A percentile compares a stretch with the other conserved stretches of the same genome.
These are phyloP conservation scores for Gymnosoma rotundatum DNA, from an alignment of 2,888 invertebrate genomes.

Conservation along the genomic window DNA sequence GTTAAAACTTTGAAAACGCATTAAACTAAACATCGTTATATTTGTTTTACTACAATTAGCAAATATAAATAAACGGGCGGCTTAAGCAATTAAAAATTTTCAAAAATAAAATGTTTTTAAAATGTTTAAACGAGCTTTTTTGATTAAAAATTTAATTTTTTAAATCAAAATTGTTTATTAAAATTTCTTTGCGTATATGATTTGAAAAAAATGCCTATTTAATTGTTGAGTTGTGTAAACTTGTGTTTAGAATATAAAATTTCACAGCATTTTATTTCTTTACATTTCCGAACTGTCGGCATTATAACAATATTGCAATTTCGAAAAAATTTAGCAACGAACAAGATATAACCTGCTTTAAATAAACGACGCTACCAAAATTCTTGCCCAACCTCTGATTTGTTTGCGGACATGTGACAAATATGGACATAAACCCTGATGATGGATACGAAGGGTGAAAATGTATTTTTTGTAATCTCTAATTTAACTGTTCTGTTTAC, in stretches of 20 bases:
- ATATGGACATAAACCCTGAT: too few relatives aligned
- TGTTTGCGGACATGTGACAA: too few relatives aligned
- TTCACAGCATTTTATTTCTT: background rate
- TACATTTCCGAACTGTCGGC: too few relatives aligned
- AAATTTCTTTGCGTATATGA: conserved; percentile 37
- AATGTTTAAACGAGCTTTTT: conserved; percentile 21
- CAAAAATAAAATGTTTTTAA: conserved; percentile 36
- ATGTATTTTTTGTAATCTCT: too few relatives aligned
- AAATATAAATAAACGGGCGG: conserved; percentile 6
- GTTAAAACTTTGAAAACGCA: conserved; percentile 68
- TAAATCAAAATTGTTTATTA: background rate
- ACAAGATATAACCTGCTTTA: too few relatives aligned
- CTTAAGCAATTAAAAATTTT: conserved; percentile 33
- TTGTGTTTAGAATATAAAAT: background rate
- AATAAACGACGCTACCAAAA: too few relatives aligned
- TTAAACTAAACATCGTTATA: conserved; percentile 73
- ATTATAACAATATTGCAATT: too few relatives aligned
- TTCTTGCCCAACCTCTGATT: too few relatives aligned
- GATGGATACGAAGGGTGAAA: too few relatives aligned
- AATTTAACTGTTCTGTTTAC: too few relatives aligned
- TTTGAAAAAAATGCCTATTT: conserved; percentile 4
- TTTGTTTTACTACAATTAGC: background rate
- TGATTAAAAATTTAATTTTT: conserved; percentile 10
- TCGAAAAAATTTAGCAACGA: too few relatives aligned
- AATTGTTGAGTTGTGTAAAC: background rate